Percentiles rank a stretch among this genome's conserved stretches.
phyloP scores from a whole-genome alignment of 1,140 invertebrate genomes.

The Hycleus phaleratus region DNA sequence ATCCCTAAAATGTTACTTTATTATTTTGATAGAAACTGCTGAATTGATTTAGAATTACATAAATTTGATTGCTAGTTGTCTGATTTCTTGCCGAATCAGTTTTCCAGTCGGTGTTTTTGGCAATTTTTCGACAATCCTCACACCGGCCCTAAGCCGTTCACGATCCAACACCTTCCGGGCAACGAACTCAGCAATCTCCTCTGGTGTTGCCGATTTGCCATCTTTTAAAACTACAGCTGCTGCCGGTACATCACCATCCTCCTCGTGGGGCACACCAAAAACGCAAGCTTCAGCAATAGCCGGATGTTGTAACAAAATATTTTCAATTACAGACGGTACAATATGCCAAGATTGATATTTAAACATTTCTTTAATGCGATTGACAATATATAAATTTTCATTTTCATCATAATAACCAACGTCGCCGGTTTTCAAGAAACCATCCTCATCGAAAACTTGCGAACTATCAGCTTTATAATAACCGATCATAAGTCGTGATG shows the following conservation, averaged over 20 bases:
- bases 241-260: conserved; percentile 2
- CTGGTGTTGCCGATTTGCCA: background rate
- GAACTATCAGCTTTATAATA: conserved; percentile 54
- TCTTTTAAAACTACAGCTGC: conserved; percentile 1
- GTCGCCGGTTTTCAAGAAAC: conserved; percentile 60
- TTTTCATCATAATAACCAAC: conserved; percentile 57
- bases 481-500: conserved; percentile 45
- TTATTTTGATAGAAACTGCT: too few relatives aligned
- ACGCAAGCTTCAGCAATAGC: conserved; percentile 38
- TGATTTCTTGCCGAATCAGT: background rate
- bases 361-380: too few relatives aligned
- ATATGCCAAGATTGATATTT: conserved; percentile 30
- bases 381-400: too few relatives aligned
- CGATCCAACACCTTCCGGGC: background rate
- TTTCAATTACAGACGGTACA: conserved; percentile 52
- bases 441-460: conserved; percentile 53
- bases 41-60: too few relatives aligned
- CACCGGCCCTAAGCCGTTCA: conserved; percentile 1
- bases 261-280: background rate
- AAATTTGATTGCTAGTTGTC: too few relatives aligned
- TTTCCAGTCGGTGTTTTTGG: conserved; percentile 6
- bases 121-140: background rate
- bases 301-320: conserved; percentile 51
- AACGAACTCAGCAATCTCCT: conserved; percentile 5
- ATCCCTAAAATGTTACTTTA: too few relatives aligned